Conservation (phyloP, 2,797 vertebrate genomes). For the Eurystomus glaucurus region DNA sequence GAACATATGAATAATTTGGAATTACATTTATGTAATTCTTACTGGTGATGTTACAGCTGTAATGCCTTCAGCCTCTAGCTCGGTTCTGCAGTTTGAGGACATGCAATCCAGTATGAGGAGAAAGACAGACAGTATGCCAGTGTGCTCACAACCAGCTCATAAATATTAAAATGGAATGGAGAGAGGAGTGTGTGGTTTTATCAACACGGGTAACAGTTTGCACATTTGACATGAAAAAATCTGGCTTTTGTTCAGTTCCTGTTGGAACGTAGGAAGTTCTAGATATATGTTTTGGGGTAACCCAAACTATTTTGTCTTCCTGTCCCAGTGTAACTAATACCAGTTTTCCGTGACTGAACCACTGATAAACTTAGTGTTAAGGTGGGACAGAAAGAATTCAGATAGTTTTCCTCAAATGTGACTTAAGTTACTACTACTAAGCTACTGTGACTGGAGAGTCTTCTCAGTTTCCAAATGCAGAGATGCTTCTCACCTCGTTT, state of each 20-base stretch:
- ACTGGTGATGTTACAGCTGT: neutral
- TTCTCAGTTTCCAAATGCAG: neutral
- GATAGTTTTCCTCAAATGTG: neutral
- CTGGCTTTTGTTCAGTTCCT: neutral
- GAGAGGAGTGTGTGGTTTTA: neutral
- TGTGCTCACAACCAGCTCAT: neutral
- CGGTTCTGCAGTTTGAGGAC: neutral
- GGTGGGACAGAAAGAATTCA: neutral
- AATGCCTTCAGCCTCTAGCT: neutral
- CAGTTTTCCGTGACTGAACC: neutral
- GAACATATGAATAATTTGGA: neutral
- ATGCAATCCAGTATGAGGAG: neutral
- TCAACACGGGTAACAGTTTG: neutral
- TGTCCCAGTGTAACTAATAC: neutral
- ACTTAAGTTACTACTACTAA: neutral
- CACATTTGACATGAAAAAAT: too few relatives aligned
- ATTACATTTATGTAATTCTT: neutral
- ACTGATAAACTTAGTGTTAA: neutral
- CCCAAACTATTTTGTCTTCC: neutral
- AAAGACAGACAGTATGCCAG: neutral
- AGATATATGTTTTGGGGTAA: neutral
- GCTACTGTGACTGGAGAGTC: neutral
- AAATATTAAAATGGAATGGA: neutral
- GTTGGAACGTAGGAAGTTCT: neutral
- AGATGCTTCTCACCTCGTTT: neutral